These are phyloP conservation scores for Troilus luridus DNA, from an alignment of 2,888 invertebrate species.

Conservation along the genomic window DNA sequence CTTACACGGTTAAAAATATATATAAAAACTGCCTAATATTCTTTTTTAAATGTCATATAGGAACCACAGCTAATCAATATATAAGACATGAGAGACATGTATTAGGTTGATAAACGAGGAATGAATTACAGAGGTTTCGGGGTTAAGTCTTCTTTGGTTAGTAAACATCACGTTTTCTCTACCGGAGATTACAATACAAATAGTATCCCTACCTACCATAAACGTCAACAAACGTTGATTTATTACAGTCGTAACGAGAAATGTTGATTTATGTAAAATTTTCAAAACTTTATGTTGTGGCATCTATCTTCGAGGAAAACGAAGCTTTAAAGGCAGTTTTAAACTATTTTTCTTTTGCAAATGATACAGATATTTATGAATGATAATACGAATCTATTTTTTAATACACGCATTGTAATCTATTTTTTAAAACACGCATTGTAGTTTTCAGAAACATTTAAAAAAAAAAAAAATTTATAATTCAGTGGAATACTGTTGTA, in stretches of 20 bases:
- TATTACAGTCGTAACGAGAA: neutral
- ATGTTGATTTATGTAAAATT: constrained; percentile 25
- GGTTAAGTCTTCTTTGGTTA: neutral
- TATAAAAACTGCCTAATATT: neutral
- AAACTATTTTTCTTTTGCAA: neutral
- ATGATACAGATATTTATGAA: neutral
- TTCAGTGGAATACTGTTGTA: too few species aligned
- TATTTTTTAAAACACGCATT: too few species aligned
- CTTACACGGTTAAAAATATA: neutral
- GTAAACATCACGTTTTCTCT: constrained; percentile 20
- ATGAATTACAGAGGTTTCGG: neutral
- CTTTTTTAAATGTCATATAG: neutral
- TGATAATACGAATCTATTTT: too few species aligned
- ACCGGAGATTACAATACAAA: neutral
- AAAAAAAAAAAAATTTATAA: too few species aligned
- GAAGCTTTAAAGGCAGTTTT: neutral
- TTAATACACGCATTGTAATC: too few species aligned
- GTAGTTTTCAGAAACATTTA: too few species aligned
- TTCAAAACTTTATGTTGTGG: neutral
- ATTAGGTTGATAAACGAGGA: neutral
- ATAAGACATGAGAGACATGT: too few species aligned
- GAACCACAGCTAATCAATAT: too few species aligned
- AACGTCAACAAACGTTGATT: constrained; percentile 33
- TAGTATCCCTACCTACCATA: neutral
- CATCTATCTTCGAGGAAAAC: neutral